Conservation (phyloP, 2,888 invertebrate genomes). For the Blomia tropicalis region DNA sequence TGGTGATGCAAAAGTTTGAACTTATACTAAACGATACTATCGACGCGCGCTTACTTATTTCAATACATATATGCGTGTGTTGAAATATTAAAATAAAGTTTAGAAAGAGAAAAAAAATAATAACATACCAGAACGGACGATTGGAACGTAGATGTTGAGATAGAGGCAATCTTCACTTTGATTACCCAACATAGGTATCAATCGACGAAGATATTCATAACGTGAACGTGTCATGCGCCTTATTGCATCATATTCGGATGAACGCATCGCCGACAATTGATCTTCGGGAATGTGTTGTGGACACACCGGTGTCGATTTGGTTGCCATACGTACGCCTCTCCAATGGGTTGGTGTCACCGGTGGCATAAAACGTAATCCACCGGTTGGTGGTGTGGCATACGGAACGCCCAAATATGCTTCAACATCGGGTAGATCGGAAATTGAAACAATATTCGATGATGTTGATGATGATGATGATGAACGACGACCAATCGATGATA, state of each 20-base stretch:
- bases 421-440: constrained; percentile 31
- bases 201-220: constrained; percentile 36
- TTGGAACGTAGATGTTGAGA: constrained; percentile 82
- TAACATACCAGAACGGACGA: constrained; percentile 28
- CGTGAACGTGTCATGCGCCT: constrained; percentile 35
- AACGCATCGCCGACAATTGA: constrained; percentile 21
- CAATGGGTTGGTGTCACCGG: constrained; percentile 38
- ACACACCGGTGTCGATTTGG: constrained; percentile 35
- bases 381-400: constrained; percentile 36
- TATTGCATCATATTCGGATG: constrained; percentile 31
- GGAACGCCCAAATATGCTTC: constrained; percentile 38
- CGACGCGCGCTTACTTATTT: no score
- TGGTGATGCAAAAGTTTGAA: no score
- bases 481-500: constrained; percentile 37
- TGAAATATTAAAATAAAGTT: no score
- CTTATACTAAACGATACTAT: no score
- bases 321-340: constrained; percentile 33
- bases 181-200: constrained; percentile 49
- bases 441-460: not conserved
- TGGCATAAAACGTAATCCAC: constrained; percentile 37
- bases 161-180: constrained; percentile 95
- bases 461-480: constrained; percentile 29
- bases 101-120: not conserved
- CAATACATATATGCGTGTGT: no score
- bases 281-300: constrained; percentile 36